phyloP scores from a whole-genome alignment of 2,797 vertebrate genomes.

The Trematomus bernacchii region DNA sequence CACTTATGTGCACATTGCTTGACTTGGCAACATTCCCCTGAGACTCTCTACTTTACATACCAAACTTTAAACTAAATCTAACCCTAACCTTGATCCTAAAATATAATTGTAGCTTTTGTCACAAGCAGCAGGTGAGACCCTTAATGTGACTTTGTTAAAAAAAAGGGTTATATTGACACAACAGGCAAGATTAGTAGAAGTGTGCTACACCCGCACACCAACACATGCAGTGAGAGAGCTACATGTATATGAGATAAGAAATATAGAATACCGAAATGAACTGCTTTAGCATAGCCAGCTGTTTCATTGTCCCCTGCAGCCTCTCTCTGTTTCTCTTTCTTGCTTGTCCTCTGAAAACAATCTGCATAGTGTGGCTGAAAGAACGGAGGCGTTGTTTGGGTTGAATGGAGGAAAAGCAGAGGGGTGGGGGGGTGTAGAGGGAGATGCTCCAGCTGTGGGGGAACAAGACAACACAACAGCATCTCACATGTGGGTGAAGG shows the following conservation, averaged over 20 bases:
- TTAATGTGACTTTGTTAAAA: conserved; percentile 7
- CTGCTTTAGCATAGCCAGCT: conserved; percentile 85
- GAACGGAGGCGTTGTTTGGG: conserved; percentile 86
- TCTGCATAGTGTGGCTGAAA: conserved; percentile 85
- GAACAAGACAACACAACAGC: conserved; percentile 88
- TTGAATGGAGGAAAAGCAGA: conserved; percentile 84
- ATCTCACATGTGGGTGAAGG: conserved; percentile 82
- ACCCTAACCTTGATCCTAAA: not conserved
- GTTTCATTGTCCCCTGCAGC: conserved; percentile 86
- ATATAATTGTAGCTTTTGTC: not conserved
- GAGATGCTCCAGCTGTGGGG: conserved; percentile 88
- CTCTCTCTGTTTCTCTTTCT: conserved; percentile 82
- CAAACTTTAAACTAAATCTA: not conserved
- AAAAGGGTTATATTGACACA: conserved; percentile 10
- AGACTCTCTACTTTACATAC: not conserved
- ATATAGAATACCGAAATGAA: conserved; percentile 81
- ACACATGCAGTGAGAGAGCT: conserved; percentile 29
- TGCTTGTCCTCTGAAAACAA: conserved; percentile 85
- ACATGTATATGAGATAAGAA: conserved; percentile 71
- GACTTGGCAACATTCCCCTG: not conserved
- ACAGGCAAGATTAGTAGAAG: not conserved
- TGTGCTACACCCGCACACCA: conserved; percentile 1
- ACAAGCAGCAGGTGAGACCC: not conserved
- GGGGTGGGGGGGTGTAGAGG: conserved; percentile 74
- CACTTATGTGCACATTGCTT: not conserved